Evolutionary conservation across 2,888 invertebrate genomes (phyloP).

Genomic region (Lithophane socia): DNA sequence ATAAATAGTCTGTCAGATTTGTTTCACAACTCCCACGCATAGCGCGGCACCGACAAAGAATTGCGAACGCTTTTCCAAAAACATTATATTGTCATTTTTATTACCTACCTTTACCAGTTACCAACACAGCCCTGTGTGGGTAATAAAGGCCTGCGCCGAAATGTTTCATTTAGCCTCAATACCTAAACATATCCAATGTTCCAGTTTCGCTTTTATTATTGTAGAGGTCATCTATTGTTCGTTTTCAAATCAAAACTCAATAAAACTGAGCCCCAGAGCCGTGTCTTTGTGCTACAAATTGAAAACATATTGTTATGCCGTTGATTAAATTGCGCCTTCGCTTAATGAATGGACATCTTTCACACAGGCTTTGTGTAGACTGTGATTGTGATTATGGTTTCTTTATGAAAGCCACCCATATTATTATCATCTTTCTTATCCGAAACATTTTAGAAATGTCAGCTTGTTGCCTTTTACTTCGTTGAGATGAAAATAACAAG

Average conservation of each 20-base stretch:
- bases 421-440: too few species aligned
- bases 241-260: conserved; percentile 71
- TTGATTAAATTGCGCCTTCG: conserved; percentile 59
- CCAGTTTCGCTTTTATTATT: conserved; percentile 69
- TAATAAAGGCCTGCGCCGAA: conserved; percentile 66
- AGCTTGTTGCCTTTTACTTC: background rate
- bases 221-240: conserved; percentile 69
- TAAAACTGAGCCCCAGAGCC: conserved; percentile 63
- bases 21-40: conserved; percentile 33
- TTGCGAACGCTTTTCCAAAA: conserved; percentile 57
- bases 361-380: conserved; percentile 28
- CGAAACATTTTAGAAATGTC: background rate
- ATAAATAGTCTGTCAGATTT: conserved; percentile 50
- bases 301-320: conserved; percentile 65
- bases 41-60: conserved; percentile 38
- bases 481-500: conserved; percentile 2
- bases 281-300: conserved; percentile 70
- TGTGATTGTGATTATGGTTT: too few species aligned
- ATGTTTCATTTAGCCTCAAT: conserved; percentile 70
- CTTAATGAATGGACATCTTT: conserved; percentile 44
- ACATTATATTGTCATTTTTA: conserved; percentile 68
- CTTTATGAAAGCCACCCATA: too few species aligned
- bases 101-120: conserved; percentile 64
- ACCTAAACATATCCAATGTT: conserved; percentile 67
- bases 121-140: conserved; percentile 55